phyloP scores from a whole-genome alignment of 2,113 vertebrate genomes.

The Brienomyrus brachyistius region DNA sequence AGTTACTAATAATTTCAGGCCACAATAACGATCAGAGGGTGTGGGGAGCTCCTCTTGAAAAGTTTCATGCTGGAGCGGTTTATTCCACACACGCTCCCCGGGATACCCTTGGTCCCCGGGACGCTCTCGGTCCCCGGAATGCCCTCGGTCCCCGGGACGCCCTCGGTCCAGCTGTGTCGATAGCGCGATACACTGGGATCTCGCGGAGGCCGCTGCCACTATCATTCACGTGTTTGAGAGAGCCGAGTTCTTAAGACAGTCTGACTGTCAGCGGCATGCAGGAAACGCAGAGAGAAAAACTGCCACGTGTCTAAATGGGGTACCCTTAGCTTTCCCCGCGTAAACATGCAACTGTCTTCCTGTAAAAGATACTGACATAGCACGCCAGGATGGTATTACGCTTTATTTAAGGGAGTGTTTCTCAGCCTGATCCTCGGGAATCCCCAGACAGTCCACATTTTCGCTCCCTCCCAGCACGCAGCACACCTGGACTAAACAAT shows the following conservation, averaged over 20 bases:
- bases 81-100: slow-evolving; percentile 34
- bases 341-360: not conserved
- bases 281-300: not conserved
- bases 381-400: not conserved
- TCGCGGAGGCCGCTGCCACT: slow-evolving; percentile 33
- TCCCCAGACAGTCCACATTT: not conserved
- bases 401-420: not conserved
- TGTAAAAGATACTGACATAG: not conserved
- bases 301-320: not conserved
- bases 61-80: slow-evolving; percentile 29
- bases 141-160: not conserved
- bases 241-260: not conserved
- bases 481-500: not conserved
- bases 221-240: slow-evolving; percentile 38
- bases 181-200: slow-evolving; percentile 42
- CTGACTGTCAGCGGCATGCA: not conserved
- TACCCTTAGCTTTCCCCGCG: not conserved
- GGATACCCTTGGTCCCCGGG: not conserved
- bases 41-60: not conserved
- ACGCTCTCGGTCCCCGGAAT: no score
- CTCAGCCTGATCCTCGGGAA: not conserved
- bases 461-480: not conserved
- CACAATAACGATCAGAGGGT: slow-evolving; percentile 12
- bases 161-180: slow-evolving; percentile 35
- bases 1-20: slow-evolving; percentile 35